Evolutionary conservation across 2,888 invertebrate genomes (phyloP).

Genomic region (Dasypogon diadema): DNA sequence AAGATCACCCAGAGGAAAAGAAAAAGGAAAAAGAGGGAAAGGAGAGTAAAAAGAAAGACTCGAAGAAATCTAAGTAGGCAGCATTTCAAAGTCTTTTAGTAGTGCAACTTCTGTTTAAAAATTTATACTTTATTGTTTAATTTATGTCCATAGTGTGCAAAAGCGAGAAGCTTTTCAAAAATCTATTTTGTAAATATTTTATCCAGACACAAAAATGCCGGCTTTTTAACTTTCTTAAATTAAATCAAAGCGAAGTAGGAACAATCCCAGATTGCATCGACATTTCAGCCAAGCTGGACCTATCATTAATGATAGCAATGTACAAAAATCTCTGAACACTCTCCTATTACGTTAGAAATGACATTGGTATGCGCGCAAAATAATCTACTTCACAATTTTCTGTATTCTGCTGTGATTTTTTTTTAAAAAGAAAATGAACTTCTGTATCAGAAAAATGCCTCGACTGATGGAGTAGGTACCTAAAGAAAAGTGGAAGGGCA

Average conservation of each 20-base stretch:
- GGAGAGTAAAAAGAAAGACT: constrained; percentile 67
- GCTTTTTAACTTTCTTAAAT: not conserved
- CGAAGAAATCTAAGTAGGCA: constrained; percentile 66
- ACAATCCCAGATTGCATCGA: not conserved
- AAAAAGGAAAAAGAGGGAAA: constrained; percentile 67
- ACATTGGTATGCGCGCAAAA: no score
- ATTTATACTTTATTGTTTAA: not conserved
- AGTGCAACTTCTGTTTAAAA: not conserved
- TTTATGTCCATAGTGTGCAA: not conserved
- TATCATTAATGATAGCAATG: not conserved
- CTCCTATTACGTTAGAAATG: no score
- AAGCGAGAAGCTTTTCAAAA: not conserved
- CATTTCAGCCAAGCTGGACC: not conserved
- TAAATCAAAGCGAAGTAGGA: no score
- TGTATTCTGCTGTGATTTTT: no score
- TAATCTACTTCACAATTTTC: no score
- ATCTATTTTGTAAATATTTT: not conserved
- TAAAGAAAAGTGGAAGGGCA: no score
- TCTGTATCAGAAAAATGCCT: no score
- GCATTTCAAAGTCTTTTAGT: not conserved
- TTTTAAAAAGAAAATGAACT: no score
- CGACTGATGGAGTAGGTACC: no score
- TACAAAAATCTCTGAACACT: no score
- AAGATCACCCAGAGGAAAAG: constrained; percentile 75
- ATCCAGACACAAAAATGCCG: not conserved